A percentile compares a stretch with the other conserved stretches of the same genome.
Conservation (phyloP, 2,888 invertebrate genomes). For the Romanomermis culicivorax region DNA sequence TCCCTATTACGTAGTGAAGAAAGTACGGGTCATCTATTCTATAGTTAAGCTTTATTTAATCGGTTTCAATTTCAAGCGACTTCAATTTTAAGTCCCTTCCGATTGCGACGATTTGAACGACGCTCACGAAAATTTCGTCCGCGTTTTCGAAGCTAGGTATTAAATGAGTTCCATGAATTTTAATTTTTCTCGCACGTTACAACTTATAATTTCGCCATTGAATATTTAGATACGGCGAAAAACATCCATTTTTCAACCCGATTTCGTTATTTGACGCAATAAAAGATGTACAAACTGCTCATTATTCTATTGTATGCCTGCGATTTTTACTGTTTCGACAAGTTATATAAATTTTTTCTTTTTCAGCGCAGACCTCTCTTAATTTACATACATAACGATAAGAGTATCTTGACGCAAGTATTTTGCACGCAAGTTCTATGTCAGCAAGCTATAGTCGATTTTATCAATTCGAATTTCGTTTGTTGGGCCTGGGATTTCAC, state of each 20-base stretch:
- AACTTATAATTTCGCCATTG: too few relatives aligned
- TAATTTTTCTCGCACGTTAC: too few relatives aligned
- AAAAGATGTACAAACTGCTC: not conserved
- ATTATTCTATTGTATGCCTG: not conserved
- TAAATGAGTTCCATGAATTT: too few relatives aligned
- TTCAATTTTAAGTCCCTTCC: slow-evolving; percentile 7
- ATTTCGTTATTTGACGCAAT: not conserved
- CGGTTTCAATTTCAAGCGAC: too few relatives aligned
- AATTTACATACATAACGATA: slow-evolving; percentile 81
- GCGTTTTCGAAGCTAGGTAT: slow-evolving; percentile 6
- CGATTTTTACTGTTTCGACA: too few relatives aligned
- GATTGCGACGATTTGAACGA: not conserved
- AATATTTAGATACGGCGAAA: slow-evolving; percentile 7
- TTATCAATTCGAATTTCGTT: slow-evolving; percentile 63
- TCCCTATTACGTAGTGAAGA: too few relatives aligned
- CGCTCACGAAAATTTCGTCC: slow-evolving; percentile 7
- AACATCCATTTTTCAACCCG: slow-evolving; percentile 6
- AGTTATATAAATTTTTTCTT: too few relatives aligned
- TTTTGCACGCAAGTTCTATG: slow-evolving; percentile 82
- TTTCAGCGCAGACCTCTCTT: slow-evolving; percentile 64
- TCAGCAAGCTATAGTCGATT: slow-evolving; percentile 67
- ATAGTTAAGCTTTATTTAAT: too few relatives aligned
- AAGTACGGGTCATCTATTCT: too few relatives aligned
- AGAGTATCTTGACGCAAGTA: slow-evolving; percentile 74
- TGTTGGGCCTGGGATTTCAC: slow-evolving; percentile 93